A percentile compares a stretch with the other conserved stretches of the same genome.
Evolutionary conservation across 2,113 vertebrate species (phyloP).

Genomic region (Todiramphus saurophagus): DNA sequence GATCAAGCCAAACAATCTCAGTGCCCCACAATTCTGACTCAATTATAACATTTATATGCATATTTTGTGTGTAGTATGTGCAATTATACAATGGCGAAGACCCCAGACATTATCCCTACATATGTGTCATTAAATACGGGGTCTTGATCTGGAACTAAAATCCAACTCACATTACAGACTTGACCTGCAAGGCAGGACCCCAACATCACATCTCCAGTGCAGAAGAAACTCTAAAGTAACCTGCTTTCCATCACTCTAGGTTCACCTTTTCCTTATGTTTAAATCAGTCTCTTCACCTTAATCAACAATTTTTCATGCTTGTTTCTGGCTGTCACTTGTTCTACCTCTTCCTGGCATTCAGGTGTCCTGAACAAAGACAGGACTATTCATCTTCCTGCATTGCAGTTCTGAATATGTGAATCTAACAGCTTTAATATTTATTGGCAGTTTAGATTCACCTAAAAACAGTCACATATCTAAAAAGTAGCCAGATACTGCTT

Average conservation of each 20-base stretch:
- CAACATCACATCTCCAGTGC: not conserved
- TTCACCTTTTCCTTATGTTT: not conserved
- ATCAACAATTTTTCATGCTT: not conserved
- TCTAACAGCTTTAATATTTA: not conserved
- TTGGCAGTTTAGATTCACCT: not conserved
- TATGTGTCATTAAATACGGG: not conserved
- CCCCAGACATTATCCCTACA: accelerated
- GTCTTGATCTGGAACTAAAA: not conserved
- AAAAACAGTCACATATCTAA: not conserved
- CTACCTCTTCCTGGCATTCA: not conserved
- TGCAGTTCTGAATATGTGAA: not conserved
- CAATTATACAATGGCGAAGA: not conserved
- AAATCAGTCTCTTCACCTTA: not conserved
- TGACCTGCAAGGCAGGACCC: not conserved
- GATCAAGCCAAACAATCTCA: not conserved
- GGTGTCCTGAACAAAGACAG: not conserved
- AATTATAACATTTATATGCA: not conserved
- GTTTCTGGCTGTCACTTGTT: not conserved
- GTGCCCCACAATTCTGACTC: not conserved
- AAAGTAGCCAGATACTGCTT: not conserved
- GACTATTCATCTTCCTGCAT: not conserved
- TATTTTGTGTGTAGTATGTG: not conserved
- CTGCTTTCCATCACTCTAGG: not conserved
- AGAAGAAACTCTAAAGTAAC: not conserved
- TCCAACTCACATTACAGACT: accelerated